Percentiles rank a stretch among this genome's conserved stretches.
Evolutionary conservation across 2,797 vertebrate genomes (phyloP).

Genomic region (Urophycis tenuis): DNA sequence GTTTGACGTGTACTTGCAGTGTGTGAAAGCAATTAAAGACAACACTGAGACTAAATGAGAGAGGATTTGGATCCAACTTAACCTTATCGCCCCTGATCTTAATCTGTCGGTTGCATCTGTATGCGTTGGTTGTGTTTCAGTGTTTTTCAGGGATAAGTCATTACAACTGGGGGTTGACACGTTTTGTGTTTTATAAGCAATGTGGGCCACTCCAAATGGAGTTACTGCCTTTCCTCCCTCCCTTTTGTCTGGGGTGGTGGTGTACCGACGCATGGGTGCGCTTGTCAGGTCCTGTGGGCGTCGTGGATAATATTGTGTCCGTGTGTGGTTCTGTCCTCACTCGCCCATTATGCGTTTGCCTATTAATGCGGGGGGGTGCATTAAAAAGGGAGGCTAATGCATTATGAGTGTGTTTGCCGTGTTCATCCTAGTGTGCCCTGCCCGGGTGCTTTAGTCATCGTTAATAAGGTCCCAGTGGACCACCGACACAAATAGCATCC

Average conservation of each 20-base stretch:
- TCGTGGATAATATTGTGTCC: background rate
- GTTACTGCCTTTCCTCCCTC: background rate
- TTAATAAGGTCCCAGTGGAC: constrained; percentile 38
- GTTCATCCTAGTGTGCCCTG: background rate
- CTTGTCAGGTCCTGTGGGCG: background rate
- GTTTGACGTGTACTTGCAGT: background rate
- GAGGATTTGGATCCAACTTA: no score
- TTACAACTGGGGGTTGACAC: background rate
- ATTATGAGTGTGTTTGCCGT: background rate
- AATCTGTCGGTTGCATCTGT: no score
- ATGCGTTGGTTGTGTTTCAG: no score
- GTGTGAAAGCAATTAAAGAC: background rate
- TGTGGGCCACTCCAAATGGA: background rate
- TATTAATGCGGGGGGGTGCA: background rate
- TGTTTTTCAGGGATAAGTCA: background rate
- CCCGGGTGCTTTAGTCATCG: constrained; percentile 18
- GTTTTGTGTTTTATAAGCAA: background rate
- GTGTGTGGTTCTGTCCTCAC: background rate
- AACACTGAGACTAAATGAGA: no score
- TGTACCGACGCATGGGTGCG: background rate
- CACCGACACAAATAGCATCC: constrained; percentile 12
- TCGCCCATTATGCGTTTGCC: background rate
- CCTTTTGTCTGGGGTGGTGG: background rate
- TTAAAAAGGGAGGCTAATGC: background rate
- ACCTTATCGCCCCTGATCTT: no score